Percentiles rank a stretch among this genome's conserved stretches.
phyloP scores from a whole-genome alignment of 1,140 invertebrate genomes.

The Delia radicum region DNA sequence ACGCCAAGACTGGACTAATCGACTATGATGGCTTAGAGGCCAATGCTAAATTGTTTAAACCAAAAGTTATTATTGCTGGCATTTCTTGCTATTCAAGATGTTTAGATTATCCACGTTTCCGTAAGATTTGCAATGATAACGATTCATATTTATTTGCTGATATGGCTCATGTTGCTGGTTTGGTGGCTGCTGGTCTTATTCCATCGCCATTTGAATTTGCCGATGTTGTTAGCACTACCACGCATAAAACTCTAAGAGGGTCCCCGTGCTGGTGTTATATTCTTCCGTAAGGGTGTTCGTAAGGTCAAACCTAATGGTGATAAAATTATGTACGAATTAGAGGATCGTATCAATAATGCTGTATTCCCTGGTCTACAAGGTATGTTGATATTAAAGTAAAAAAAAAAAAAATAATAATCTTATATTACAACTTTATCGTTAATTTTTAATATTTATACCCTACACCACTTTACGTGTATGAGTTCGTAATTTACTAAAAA shows the following conservation, averaged over 20 bases:
- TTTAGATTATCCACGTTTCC: conserved; percentile 86
- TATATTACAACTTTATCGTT: too few relatives aligned
- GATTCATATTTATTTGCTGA: conserved; percentile 90
- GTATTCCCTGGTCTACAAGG: conserved; percentile 89
- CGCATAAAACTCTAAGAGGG: conserved; percentile 94
- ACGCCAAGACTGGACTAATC: conserved; percentile 84
- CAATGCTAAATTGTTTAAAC: conserved; percentile 85
- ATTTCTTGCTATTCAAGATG: conserved; percentile 85
- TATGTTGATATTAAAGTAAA: background rate
- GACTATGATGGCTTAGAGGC: conserved; percentile 88
- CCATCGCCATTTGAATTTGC: conserved; percentile 91
- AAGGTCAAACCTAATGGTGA: conserved; percentile 74
- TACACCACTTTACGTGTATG: too few relatives aligned
- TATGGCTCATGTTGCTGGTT: conserved; percentile 93
- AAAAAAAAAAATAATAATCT: too few relatives aligned
- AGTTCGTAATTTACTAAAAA: too few relatives aligned
- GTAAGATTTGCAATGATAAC: conserved; percentile 83
- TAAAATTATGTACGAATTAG: conserved; percentile 82
- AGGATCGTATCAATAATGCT: conserved; percentile 85
- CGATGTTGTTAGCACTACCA: conserved; percentile 94
- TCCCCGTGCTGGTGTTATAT: conserved; percentile 86
- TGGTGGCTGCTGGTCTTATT: conserved; percentile 84
- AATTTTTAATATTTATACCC: too few relatives aligned
- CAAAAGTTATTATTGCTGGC: conserved; percentile 92
- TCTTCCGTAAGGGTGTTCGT: conserved; percentile 83